phyloP scores from a whole-genome alignment of 2,113 vertebrate genomes.

The Heptranchias perlo region DNA sequence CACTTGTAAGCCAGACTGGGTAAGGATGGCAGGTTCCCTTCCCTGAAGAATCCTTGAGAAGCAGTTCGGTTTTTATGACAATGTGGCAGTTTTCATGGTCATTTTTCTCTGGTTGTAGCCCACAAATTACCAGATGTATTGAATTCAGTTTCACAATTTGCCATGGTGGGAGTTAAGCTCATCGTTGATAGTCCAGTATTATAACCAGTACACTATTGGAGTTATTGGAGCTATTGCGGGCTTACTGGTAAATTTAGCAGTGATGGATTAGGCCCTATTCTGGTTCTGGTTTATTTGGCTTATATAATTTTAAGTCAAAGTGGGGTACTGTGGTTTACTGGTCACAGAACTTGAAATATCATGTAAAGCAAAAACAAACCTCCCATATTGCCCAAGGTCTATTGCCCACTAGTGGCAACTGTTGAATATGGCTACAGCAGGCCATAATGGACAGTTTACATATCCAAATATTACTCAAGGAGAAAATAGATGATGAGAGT shows the following conservation, averaged over 20 bases:
- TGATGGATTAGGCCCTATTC: not conserved
- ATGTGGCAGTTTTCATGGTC: not conserved
- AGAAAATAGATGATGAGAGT: not conserved
- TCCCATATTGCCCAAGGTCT: not conserved
- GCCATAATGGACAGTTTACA: not conserved
- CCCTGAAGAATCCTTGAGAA: not conserved
- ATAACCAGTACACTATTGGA: not conserved
- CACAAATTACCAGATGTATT: not conserved
- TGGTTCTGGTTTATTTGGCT: not conserved
- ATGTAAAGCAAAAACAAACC: not conserved
- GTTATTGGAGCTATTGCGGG: not conserved
- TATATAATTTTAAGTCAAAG: not conserved
- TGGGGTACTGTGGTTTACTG: not conserved
- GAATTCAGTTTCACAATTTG: not conserved
- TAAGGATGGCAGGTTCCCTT: not conserved
- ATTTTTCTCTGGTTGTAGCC: not conserved
- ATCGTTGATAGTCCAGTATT: not conserved
- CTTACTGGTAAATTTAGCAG: not conserved
- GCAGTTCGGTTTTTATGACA: not conserved
- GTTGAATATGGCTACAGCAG: not conserved
- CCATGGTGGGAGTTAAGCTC: not conserved
- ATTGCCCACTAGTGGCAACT: not conserved
- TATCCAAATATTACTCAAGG: not conserved
- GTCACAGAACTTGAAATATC: not conserved
- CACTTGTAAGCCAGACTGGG: not conserved